Conservation (phyloP, 2,797 vertebrate species). For the Hylomyscus alleni region DNA sequence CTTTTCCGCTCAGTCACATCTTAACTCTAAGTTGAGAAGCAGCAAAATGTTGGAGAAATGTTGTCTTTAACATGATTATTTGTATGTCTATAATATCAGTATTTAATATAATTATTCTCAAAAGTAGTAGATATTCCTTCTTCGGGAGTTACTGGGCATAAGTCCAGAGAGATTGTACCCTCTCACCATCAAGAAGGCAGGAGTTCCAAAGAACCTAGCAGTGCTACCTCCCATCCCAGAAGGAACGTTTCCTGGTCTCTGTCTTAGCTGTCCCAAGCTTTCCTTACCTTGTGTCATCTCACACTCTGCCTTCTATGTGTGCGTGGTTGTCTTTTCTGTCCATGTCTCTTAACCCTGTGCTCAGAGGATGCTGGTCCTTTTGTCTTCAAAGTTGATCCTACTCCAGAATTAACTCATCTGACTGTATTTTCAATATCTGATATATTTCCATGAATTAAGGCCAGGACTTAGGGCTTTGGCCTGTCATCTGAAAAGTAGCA, state of each 20-base stretch:
- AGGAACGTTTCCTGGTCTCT: background rate
- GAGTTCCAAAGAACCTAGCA: background rate
- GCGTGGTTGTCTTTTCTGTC: background rate
- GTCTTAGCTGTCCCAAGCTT: background rate
- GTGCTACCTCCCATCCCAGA: no score
- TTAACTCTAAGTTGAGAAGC: background rate
- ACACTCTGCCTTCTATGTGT: background rate
- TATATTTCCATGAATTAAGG: background rate
- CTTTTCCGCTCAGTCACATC: background rate
- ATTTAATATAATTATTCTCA: background rate
- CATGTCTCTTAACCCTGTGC: background rate
- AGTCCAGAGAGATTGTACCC: background rate
- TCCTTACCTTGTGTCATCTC: background rate
- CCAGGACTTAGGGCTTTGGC: background rate
- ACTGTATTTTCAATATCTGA: background rate
- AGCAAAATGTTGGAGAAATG: background rate
- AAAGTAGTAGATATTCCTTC: constrained; percentile 5
- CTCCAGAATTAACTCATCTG: background rate
- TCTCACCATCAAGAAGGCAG: background rate
- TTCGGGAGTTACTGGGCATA: background rate
- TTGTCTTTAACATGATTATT: background rate
- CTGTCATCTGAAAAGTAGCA: background rate
- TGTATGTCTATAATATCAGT: background rate
- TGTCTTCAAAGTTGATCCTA: background rate
- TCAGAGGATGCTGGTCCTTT: background rate